Evolutionary conservation across 2,888 invertebrate species (phyloP).

Genomic region (Dolichomitus sp.): DNA sequence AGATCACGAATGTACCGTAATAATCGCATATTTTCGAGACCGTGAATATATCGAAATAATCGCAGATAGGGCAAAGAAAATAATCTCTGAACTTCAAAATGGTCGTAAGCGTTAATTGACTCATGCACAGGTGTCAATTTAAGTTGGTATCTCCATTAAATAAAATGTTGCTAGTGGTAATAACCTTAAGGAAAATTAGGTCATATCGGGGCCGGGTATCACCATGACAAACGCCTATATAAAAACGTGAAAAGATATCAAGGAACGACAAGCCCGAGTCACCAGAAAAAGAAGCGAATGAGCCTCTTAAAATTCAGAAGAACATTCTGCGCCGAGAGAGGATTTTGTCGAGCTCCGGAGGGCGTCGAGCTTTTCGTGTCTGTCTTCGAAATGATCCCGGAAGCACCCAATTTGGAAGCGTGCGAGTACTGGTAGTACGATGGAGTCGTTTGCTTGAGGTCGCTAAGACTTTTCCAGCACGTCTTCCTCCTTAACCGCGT

Average conservation of each 20-base stretch:
- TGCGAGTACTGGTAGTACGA: constrained; percentile 15
- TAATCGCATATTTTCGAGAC: too few relatives aligned
- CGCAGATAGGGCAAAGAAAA: too few relatives aligned
- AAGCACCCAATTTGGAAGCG: constrained; percentile 34
- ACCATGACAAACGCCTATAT: not conserved
- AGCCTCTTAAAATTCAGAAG: constrained; percentile 32
- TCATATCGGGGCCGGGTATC: not conserved
- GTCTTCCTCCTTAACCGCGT: constrained; percentile 4
- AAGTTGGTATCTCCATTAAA: too few relatives aligned
- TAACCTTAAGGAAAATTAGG: not conserved
- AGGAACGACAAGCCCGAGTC: not conserved
- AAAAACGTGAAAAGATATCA: not conserved
- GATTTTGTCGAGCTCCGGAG: constrained; percentile 19
- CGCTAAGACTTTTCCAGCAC: constrained; percentile 11
- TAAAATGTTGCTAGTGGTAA: too few relatives aligned
- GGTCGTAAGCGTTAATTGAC: too few relatives aligned
- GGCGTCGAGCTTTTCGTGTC: constrained; percentile 25
- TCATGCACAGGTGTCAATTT: too few relatives aligned
- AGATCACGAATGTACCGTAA: too few relatives aligned
- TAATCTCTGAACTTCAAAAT: too few relatives aligned
- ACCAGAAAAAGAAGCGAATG: not conserved
- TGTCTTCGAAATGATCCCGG: constrained; percentile 30
- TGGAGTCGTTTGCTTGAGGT: constrained; percentile 19
- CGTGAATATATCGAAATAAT: too few relatives aligned
- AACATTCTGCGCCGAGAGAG: constrained; percentile 20